Evolutionary conservation across 2,888 invertebrate species (phyloP).

Genomic region (Sesia apiformis): DNA sequence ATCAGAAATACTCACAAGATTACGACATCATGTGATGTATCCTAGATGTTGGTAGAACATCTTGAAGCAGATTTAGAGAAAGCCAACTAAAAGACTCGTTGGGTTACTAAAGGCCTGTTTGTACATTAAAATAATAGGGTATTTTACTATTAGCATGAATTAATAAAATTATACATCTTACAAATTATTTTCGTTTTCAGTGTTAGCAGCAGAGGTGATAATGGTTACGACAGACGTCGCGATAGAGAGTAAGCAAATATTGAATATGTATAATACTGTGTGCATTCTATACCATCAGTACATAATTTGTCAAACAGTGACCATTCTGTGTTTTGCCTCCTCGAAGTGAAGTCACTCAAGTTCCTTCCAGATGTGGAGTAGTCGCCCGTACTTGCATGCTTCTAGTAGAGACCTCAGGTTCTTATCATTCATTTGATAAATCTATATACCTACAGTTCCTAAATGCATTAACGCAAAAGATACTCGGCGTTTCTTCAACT

Average conservation of each 20-base stretch:
- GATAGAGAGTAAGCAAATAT: conserved; percentile 73
- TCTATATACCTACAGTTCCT: no score
- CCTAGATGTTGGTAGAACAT: conserved; percentile 44
- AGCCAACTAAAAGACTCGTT: conserved; percentile 28
- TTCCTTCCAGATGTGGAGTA: no score
- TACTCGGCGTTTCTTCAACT: no score
- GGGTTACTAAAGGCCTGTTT: conserved; percentile 60
- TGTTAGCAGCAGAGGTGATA: conserved; percentile 53
- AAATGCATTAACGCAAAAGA: no score
- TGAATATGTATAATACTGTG: no score
- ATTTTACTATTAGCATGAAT: not conserved
- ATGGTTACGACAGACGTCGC: conserved; percentile 66
- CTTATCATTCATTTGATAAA: no score
- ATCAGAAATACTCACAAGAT: conserved; percentile 24
- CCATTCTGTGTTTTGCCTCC: no score
- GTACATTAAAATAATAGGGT: conserved; percentile 23
- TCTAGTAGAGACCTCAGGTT: no score
- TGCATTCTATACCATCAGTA: no score
- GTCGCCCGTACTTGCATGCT: no score
- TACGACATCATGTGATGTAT: conserved; percentile 11
- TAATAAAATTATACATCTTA: not conserved
- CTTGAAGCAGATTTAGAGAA: conserved; percentile 50
- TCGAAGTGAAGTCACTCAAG: no score
- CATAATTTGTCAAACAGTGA: no score
- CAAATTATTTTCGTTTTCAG: not conserved